Base-by-base conservation (phyloP, 2,888 invertebrate genomes). In the Rhaphigaster nebulosa region DNA sequence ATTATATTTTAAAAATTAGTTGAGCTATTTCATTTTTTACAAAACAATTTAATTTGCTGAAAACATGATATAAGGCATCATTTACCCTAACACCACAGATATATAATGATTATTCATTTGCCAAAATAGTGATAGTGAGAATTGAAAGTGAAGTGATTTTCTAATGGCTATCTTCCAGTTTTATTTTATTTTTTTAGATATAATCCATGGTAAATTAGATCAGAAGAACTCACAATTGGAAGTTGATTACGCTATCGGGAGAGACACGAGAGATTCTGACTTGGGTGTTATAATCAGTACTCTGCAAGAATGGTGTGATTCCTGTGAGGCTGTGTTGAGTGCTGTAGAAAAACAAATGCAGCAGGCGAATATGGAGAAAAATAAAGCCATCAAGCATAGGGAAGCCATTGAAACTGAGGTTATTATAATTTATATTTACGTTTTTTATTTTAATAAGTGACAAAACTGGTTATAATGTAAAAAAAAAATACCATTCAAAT, bases 191-290 rank as follows among this genome's bases (percentile, higher is more conserved):
- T 60, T 90, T 90, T 60, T 94, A 96, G 98, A 98, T 93, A 98
- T 99, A 92, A 98, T 99, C 92, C 98, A 98, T 92, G 99, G 99
- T 4, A 99, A 99, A 94, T 94, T 99, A 92, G 99, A 99, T 94
- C 99, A 99, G 94, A 98, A 98, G 93, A 98, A 98, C 94, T 97
- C 97, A 92, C 97, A 97, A 92, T 95, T 99, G 65, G 99, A 99
- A 94, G 97, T 99, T 0, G 99, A 99, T 93, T 98, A 97, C 93
- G 98, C 99, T 0, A 96, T 99, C 60, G 99, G 99, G 0, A 95
- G 99, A 34, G 99, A 99, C 93, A 98, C 99, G 54, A 95, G 97
- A 60, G 95, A 97, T 0, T 97, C 97, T 90, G 98, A 98, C 93
- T 96, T 98, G 0, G 95, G 96, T 23, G 95, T 96, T 91, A 98